A percentile compares a stretch with the other conserved stretches of the same genome.
phyloP scores from a whole-genome alignment of 2,888 invertebrate genomes.

The Mellilla xanthometata region DNA sequence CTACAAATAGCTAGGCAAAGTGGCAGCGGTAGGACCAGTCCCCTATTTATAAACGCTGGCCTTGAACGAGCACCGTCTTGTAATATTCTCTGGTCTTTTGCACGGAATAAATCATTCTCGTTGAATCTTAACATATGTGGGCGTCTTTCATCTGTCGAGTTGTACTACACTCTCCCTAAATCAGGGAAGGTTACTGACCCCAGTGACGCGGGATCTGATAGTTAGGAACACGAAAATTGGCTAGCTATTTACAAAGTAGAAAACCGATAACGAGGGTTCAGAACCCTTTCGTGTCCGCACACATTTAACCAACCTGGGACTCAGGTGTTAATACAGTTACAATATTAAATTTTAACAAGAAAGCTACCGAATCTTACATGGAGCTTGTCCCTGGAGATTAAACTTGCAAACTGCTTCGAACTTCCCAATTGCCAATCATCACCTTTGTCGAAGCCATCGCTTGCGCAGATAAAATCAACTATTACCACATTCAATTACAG shows the following conservation, averaged over 20 bases:
- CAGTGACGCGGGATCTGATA: slow-evolving; percentile 13
- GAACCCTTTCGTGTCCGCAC: slow-evolving; percentile 17
- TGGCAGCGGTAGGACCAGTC: slow-evolving; percentile 10
- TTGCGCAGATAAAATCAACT: slow-evolving; percentile 6
- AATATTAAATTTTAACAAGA: background rate
- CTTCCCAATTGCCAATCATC: slow-evolving; percentile 2
- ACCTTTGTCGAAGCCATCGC: slow-evolving; percentile 4
- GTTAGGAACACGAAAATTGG: slow-evolving; percentile 26
- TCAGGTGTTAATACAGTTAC: slow-evolving; percentile 2
- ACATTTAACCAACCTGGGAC: background rate
- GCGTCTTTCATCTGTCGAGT: slow-evolving; percentile 22
- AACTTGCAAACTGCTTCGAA: background rate
- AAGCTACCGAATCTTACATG: background rate
- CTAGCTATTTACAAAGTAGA: slow-evolving; percentile 12
- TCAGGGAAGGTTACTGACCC: slow-evolving; percentile 16
- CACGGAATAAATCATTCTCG: slow-evolving; percentile 18
- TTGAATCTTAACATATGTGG: slow-evolving; percentile 15
- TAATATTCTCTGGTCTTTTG: slow-evolving; percentile 18
- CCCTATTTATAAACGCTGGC: slow-evolving; percentile 20
- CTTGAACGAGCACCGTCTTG: slow-evolving; percentile 22
- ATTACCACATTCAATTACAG: slow-evolving; percentile 14
- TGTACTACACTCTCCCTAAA: slow-evolving; percentile 16
- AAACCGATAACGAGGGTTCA: slow-evolving; percentile 28
- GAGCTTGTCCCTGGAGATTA: background rate
- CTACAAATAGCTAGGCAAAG: slow-evolving; percentile 20